A percentile compares a stretch with the other conserved stretches of the same genome.
Conservation (phyloP, 2,113 vertebrate genomes). For the Erythrolamprus reginae region DNA sequence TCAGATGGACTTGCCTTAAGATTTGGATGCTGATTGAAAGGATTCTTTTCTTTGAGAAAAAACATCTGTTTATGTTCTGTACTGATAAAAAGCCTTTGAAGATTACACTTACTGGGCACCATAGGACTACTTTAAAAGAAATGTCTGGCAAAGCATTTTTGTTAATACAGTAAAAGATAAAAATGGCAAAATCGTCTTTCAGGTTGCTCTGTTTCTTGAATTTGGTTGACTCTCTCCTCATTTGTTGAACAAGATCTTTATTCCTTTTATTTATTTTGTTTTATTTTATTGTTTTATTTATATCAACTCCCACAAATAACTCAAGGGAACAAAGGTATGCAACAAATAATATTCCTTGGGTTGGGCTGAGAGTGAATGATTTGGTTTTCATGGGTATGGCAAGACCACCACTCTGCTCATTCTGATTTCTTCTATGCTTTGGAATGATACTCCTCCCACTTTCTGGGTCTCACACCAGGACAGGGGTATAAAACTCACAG, state of each 20-base stretch:
- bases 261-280: neutral
- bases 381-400: neutral
- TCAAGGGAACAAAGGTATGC: neutral
- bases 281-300: neutral
- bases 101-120: neutral
- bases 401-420: neutral
- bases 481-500: too few relatives aligned
- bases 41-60: neutral
- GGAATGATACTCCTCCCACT: neutral
- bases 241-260: neutral
- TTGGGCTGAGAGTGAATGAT: neutral
- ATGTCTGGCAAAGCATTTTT: neutral
- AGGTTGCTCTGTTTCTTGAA: neutral
- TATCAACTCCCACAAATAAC: neutral
- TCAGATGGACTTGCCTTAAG: neutral
- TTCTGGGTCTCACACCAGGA: neutral
- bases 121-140: neutral
- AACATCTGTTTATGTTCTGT: neutral
- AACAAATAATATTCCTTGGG: neutral
- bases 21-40: neutral
- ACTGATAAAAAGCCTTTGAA: neutral
- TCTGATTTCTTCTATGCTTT: neutral
- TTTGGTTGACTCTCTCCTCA: neutral
- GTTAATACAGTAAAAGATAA: neutral
- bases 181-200: neutral